Conservation (phyloP, 2,888 invertebrate species). For the Drosophila neonasuta region DNA sequence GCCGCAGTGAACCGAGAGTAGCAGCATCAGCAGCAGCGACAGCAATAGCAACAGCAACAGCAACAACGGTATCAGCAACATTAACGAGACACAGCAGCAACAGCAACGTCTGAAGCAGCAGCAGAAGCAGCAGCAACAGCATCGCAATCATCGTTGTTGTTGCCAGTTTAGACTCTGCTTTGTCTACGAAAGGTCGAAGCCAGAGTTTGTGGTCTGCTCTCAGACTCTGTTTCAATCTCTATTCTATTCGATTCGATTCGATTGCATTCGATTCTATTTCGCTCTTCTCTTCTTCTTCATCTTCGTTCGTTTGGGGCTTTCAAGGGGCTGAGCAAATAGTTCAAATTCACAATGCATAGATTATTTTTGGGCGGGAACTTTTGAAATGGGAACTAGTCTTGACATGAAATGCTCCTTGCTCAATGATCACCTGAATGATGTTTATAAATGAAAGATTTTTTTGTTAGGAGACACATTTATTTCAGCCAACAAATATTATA, state of each 20-base stretch:
- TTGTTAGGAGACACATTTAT: not conserved
- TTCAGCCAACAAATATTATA: not conserved
- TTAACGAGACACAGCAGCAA: slow-evolving; percentile 59
- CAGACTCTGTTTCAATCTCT: slow-evolving; percentile 23
- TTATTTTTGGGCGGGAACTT: slow-evolving; percentile 49
- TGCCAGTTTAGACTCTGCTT: slow-evolving; percentile 73
- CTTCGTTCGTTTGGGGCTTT: slow-evolving; percentile 15
- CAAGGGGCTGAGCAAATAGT: slow-evolving; percentile 44
- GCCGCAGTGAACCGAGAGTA: slow-evolving; percentile 66
- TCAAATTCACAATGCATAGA: slow-evolving; percentile 58
- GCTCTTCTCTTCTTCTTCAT: slow-evolving; percentile 1
- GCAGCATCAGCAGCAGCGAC: slow-evolving; percentile 47
- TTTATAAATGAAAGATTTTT: not conserved
- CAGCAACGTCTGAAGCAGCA: slow-evolving; percentile 24
- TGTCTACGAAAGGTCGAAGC: slow-evolving; percentile 76
- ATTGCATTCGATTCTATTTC: slow-evolving; percentile 4
- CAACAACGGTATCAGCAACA: slow-evolving; percentile 63
- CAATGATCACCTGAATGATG: slow-evolving; percentile 4
- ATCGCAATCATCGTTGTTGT: slow-evolving; percentile 64
- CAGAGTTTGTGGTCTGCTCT: slow-evolving; percentile 67
- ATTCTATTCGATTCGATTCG: slow-evolving; percentile 8
- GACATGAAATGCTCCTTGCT: not conserved
- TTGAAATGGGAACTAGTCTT: slow-evolving; percentile 24
- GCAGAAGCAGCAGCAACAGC: slow-evolving; percentile 33
- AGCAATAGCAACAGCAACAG: slow-evolving; percentile 33